phyloP scores from a whole-genome alignment of 2,888 invertebrate genomes.

The Thymelicus lineola region DNA sequence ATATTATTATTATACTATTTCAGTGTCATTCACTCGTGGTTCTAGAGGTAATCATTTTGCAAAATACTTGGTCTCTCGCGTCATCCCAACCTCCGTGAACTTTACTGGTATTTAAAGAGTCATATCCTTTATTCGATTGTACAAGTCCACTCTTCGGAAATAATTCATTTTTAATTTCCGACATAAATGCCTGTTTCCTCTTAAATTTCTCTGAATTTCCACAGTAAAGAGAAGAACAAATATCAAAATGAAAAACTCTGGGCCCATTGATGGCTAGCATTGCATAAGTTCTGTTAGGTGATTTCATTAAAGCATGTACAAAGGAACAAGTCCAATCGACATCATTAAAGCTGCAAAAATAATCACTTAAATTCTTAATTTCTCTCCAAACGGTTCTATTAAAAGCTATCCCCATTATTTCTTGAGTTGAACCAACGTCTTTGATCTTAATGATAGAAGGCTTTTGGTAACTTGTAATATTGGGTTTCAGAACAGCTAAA shows the following conservation, averaged over 20 bases:
- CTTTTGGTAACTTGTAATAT: constrained; percentile 40
- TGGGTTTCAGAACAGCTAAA: constrained; percentile 51
- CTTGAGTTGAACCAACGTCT: constrained; percentile 48
- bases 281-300: constrained; percentile 45
- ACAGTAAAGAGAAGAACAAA: constrained; percentile 45
- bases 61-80: constrained; percentile 44
- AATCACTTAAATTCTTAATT: constrained; percentile 48
- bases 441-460: constrained; percentile 45
- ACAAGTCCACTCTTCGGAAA: constrained; percentile 28
- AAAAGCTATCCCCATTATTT: constrained; percentile 53
- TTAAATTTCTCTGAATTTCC: constrained; percentile 37
- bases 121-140: constrained; percentile 25
- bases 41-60: constrained; percentile 41
- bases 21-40: constrained; percentile 14
- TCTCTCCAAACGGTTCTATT: constrained; percentile 54
- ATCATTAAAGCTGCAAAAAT: constrained; percentile 58
- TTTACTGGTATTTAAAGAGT: constrained; percentile 3
- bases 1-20: not conserved
- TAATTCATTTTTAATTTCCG: constrained; percentile 25
- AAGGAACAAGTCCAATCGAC: constrained; percentile 58
- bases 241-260: constrained; percentile 49
- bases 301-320: constrained; percentile 46
- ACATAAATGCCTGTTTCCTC: constrained; percentile 29
- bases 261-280: constrained; percentile 51
- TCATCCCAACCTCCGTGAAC: constrained; percentile 42